Conservation (phyloP, 1,140 invertebrate genomes). For the Hydropsyche tenuis region DNA sequence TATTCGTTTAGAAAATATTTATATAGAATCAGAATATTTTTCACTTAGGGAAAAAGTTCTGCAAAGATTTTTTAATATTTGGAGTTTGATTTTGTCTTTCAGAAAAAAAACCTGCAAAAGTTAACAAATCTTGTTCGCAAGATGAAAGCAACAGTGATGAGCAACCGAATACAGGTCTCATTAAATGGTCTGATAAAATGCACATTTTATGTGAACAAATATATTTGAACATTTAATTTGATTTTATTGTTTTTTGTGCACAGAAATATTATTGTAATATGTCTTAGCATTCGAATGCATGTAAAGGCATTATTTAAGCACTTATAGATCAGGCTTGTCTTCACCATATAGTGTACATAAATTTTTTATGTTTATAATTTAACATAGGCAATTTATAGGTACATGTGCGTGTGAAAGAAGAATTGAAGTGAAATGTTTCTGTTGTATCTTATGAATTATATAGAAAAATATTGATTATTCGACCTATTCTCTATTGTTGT, state of each 20-base stretch:
- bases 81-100: constrained; percentile 44
- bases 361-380: background rate
- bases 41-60: no score
- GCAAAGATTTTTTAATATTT: constrained; percentile 16
- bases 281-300: constrained; percentile 14
- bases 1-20: no score
- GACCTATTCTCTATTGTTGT: no score
- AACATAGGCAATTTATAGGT: background rate
- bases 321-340: constrained; percentile 6
- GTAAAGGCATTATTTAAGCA: background rate
- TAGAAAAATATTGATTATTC: no score
- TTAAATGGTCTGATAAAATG: constrained; percentile 21
- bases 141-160: constrained; percentile 80
- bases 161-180: constrained; percentile 63
- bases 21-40: no score
- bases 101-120: constrained; percentile 57
- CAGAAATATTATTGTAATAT: constrained; percentile 10
- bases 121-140: constrained; percentile 67
- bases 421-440: no score
- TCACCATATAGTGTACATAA: constrained; percentile 21
- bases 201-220: constrained; percentile 4
- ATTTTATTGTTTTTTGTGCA: constrained; percentile 13
- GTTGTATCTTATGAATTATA: no score
- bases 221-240: background rate
- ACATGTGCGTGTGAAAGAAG: no score